Conservation (phyloP, 2,113 vertebrate genomes). For the Colaptes auratus region DNA sequence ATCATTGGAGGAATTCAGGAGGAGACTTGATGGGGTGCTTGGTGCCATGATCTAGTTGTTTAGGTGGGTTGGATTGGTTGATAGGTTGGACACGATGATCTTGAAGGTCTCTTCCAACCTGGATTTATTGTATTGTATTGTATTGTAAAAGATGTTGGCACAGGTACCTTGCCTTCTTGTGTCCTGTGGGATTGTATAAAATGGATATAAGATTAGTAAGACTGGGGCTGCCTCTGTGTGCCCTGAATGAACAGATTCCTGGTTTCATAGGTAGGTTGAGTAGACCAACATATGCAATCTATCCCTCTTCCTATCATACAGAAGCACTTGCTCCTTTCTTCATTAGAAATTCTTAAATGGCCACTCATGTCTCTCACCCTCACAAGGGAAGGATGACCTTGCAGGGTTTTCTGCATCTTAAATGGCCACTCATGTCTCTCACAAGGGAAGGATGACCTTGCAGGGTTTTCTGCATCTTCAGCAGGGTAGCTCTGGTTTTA, state of each 20-base stretch:
- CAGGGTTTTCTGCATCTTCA: background rate
- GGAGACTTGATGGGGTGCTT: no score
- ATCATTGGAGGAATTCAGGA: no score
- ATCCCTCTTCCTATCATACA: background rate
- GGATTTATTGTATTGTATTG: no score
- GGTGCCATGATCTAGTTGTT: no score
- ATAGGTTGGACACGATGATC: no score
- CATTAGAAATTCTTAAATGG: background rate
- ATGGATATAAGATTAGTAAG: background rate
- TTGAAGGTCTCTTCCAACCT: no score
- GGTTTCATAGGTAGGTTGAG: rapidly evolving
- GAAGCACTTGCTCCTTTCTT: background rate
- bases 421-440: background rate
- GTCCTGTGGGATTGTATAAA: background rate
- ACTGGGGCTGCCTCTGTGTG: background rate
- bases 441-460: background rate
- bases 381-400: background rate
- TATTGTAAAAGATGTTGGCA: background rate
- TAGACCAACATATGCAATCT: background rate
- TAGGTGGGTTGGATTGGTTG: no score
- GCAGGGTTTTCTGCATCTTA: background rate
- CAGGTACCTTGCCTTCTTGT: rapidly evolving
- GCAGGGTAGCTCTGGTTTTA: background rate
- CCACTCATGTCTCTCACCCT: background rate
- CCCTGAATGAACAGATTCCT: background rate